Conservation (phyloP, 2,888 invertebrate species). For the Hofmannophila pseudospretella region DNA sequence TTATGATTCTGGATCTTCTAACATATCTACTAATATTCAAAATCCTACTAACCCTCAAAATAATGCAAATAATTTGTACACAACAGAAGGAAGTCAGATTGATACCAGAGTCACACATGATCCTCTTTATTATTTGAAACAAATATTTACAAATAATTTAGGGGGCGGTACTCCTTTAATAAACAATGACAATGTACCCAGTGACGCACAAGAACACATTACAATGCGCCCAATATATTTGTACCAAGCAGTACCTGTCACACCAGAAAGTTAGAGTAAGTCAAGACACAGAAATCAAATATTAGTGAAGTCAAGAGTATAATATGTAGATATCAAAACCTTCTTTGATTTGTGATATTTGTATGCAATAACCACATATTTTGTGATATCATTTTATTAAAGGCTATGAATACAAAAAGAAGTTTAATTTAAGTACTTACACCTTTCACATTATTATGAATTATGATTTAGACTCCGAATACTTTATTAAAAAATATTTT, state of each 20-base stretch:
- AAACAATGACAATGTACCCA: background rate
- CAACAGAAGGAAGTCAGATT: background rate
- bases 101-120: no score
- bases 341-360: no score
- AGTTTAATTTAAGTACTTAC: no score
- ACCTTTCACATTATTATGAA: background rate
- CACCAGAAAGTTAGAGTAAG: conserved; percentile 26
- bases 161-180: background rate
- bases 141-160: background rate
- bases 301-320: no score
- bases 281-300: no score
- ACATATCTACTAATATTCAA: background rate
- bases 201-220: background rate
- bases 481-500: no score
- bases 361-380: no score
- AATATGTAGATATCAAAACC: no score
- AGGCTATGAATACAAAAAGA: no score
- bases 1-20: background rate
- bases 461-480: no score
- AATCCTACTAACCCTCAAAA: background rate
- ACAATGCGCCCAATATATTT: conserved; percentile 10
- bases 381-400: no score
- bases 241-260: conserved; percentile 34
- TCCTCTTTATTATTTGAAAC: no score
- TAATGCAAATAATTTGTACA: background rate